A percentile compares a stretch with the other conserved stretches of the same genome.
These are phyloP conservation scores for Zosterops borbonicus DNA, from an alignment of 2,113 vertebrate species.

Conservation along the genomic window DNA sequence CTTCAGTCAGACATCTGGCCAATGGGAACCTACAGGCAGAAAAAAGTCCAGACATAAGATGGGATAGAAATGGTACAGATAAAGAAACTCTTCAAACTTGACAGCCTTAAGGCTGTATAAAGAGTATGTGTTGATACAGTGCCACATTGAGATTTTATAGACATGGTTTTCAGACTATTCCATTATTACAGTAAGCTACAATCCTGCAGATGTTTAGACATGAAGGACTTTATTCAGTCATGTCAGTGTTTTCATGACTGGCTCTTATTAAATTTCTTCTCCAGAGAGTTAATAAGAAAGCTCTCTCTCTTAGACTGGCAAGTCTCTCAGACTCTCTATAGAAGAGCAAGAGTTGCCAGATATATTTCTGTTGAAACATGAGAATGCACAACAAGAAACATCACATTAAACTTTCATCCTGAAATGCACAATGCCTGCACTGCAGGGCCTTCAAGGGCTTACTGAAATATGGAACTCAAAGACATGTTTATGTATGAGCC, in stretches of 20 bases:
- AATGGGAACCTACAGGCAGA: not conserved
- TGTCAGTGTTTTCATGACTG: not conserved
- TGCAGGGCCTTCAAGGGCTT: not conserved
- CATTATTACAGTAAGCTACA: not conserved
- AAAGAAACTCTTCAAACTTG: conserved; percentile 26
- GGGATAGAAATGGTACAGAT: not conserved
- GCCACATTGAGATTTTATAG: not conserved
- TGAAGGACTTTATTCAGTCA: not conserved
- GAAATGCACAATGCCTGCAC: not conserved
- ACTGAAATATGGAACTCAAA: not conserved
- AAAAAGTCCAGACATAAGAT: not conserved
- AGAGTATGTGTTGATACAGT: not conserved
- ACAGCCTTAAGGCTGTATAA: not conserved
- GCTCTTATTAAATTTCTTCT: conserved; percentile 13
- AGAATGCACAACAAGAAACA: not conserved
- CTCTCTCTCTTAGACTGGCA: not conserved
- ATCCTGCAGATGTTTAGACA: conserved; percentile 4
- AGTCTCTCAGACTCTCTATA: not conserved
- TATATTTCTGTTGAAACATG: not conserved
- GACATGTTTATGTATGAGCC: not conserved
- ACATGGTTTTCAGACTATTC: not conserved
- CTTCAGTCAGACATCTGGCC: not conserved
- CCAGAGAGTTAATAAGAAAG: not conserved
- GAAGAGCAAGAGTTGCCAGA: not conserved
- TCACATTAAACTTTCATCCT: not conserved